These are phyloP conservation scores for Diuraphis noxia DNA, from an alignment of 1,140 invertebrate species.

Conservation along the genomic window DNA sequence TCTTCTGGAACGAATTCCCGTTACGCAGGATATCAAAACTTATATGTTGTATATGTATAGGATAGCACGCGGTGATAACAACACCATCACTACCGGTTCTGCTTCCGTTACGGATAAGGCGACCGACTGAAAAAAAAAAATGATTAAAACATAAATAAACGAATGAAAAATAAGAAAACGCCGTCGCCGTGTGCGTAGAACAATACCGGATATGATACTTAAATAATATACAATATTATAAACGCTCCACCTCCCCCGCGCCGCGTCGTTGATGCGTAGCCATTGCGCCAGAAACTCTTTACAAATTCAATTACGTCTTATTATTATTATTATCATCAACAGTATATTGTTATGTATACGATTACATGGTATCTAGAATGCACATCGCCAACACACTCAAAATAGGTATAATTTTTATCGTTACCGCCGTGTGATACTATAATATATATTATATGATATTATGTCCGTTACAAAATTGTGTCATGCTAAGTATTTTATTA, in stretches of 20 bases:
- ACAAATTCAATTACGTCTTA: constrained; percentile 38
- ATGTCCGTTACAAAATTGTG: background rate
- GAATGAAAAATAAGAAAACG: background rate
- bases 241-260: background rate
- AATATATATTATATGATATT: background rate
- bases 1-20: constrained; percentile 47
- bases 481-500: background rate
- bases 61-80: background rate
- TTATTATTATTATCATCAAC: background rate
- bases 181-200: background rate
- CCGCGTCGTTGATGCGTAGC: background rate
- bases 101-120: constrained; percentile 48
- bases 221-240: constrained; percentile 14
- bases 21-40: constrained; percentile 22
- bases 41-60: background rate
- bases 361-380: background rate
- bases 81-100: constrained; percentile 31
- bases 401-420: background rate
- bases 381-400: background rate
- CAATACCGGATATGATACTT: constrained; percentile 44
- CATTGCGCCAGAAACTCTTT: background rate
- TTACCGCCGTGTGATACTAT: background rate
- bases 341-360: background rate
- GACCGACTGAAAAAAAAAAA: background rate
- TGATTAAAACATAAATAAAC: background rate